Base-by-base conservation (phyloP, 1,140 invertebrate genomes). In the Hypsibius dujardini region DNA sequence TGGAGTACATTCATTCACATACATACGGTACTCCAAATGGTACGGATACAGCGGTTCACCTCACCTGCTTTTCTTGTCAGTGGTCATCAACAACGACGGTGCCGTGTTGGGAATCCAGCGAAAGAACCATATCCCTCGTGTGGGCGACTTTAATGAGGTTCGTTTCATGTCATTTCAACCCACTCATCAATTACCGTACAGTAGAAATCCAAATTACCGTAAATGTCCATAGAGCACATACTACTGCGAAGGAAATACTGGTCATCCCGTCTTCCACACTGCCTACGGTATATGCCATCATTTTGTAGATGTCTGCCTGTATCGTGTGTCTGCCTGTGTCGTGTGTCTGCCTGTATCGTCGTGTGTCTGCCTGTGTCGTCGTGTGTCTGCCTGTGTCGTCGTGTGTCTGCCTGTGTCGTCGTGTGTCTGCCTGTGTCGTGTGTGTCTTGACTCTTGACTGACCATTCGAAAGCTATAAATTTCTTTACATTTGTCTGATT, bases 71-170 rank as follows among this genome's bases (percentile, higher is more conserved):
- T 72, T 73, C 72, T 46, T 74, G 75, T 45, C 75, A 81, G 94
- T 98, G 1, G 85, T 98, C 1, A 94, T 98, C 71, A 88, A 90
- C 72, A 84, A 83, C 74, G 40, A 71, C 42, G 95, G 95, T 0
- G 83, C 84, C 73, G 86, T 95, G 1, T 78, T 98, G 70, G 96
- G 96, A 0, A 98, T 95, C 80, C 89, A 94, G 72, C 84, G 95
- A 56, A 99, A 99, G 78, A 98, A 98, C 81, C 95, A 99, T 75
- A 99, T 99, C 76, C 95, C 95, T 1, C 82, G 94, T 71, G 89
- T 96, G 46, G 95, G 92, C 0, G 94, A 98, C 80, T 98, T 98
- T 77, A 98, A 98, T 80, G 95, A 98, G 77, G 82, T 84, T 73
- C 73, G 56, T 74, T 14, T 28, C 28, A 28, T 28, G 28, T 28